Percentiles rank a stretch among this genome's conserved stretches.
These are phyloP conservation scores for Rhombomys opimus DNA, from an alignment of 2,113 vertebrate species.

Conservation along the genomic window DNA sequence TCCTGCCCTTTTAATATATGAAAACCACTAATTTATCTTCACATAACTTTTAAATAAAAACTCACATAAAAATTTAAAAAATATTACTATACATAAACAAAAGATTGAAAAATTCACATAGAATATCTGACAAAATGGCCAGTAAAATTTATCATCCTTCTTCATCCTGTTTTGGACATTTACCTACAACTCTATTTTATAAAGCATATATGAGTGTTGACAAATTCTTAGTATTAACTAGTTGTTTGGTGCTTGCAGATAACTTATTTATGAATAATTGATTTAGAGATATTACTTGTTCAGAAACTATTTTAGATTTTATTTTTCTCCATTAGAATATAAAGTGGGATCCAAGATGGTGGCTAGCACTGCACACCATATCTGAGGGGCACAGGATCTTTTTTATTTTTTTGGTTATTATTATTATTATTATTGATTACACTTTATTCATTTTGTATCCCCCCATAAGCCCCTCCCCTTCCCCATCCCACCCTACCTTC, in stretches of 20 bases:
- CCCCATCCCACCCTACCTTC: too few species aligned
- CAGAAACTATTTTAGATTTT: neutral
- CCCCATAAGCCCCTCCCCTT: too few species aligned
- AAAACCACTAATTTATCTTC: neutral
- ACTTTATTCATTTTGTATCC: too few species aligned
- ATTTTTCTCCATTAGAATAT: neutral
- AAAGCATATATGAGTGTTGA: neutral
- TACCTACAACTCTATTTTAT: neutral
- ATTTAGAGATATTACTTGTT: conserved; percentile 9
- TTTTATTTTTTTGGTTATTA: too few species aligned
- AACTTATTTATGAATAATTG: neutral
- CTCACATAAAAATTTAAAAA: neutral
- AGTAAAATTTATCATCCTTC: neutral
- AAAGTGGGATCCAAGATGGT: too few species aligned
- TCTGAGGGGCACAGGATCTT: too few species aligned
- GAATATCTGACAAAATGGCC: neutral
- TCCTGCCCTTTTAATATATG: neutral
- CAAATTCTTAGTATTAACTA: conserved; percentile 22
- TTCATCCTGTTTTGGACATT: neutral
- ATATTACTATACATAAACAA: neutral
- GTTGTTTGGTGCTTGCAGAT: neutral
- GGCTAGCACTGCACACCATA: too few species aligned
- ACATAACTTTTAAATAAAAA: neutral
- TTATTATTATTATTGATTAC: too few species aligned
- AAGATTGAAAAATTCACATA: neutral